Evolutionary conservation across 2,888 invertebrate species (phyloP).

Genomic region (Machimus rusticus): DNA sequence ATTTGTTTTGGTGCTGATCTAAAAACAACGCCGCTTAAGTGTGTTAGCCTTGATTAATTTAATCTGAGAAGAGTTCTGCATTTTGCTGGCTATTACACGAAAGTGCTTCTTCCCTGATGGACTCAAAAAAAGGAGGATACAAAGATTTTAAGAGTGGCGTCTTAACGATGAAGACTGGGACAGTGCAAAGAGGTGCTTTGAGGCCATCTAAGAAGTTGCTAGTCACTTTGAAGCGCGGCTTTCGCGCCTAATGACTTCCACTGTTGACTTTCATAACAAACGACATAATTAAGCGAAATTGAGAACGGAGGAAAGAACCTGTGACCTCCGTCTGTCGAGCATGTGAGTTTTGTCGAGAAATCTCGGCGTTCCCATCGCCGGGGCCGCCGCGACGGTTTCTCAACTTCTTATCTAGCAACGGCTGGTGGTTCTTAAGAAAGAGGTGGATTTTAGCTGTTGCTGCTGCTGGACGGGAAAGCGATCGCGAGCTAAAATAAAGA

Average conservation of each 20-base stretch:
- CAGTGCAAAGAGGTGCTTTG: background rate
- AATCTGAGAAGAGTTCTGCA: background rate
- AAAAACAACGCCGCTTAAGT: background rate
- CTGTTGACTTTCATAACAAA: constrained; percentile 4
- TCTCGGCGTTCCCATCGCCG: background rate
- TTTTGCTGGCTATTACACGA: background rate
- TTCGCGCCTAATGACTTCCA: constrained; percentile 9
- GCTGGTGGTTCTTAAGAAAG: constrained; percentile 4
- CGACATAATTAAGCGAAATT: constrained; percentile 7
- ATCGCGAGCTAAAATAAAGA: background rate
- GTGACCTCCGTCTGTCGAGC: background rate
- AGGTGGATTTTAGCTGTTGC: background rate
- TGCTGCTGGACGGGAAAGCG: background rate
- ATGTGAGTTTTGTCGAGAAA: constrained; percentile 8
- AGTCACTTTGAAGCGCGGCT: background rate
- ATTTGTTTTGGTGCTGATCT: background rate
- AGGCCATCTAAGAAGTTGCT: background rate
- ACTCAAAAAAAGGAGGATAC: background rate
- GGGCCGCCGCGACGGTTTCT: background rate
- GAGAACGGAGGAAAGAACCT: background rate
- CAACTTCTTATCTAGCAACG: constrained; percentile 22
- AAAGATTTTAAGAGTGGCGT: background rate
- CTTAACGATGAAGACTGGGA: background rate
- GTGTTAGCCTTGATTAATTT: background rate
- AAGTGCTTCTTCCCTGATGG: background rate